A percentile compares a stretch with the other conserved stretches of the same genome.
Evolutionary conservation across 2,797 vertebrate genomes (phyloP).

Genomic region (Cygnus olor): DNA sequence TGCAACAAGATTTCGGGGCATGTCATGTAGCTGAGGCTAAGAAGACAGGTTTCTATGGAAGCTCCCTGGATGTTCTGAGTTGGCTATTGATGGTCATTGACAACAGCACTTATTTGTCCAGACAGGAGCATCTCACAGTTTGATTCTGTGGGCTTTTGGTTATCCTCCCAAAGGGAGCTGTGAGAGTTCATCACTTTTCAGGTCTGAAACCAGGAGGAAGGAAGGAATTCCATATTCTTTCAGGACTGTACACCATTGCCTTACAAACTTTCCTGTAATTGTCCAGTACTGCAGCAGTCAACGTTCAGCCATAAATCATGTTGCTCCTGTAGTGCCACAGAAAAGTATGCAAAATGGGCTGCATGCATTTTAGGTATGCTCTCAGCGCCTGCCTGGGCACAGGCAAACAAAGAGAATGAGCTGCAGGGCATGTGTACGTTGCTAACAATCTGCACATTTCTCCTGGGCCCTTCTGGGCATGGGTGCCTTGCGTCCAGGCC

Average conservation of each 20-base stretch:
- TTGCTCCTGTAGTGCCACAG: background rate
- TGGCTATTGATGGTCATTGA: background rate
- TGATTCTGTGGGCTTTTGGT: background rate
- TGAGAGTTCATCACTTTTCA: background rate
- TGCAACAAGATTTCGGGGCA: background rate
- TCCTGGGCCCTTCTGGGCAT: background rate
- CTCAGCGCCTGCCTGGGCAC: background rate
- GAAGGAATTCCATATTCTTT: slow-evolving; percentile 30
- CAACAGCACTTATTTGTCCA: background rate
- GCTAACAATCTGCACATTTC: background rate
- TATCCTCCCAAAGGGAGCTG: background rate
- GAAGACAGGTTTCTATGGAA: background rate
- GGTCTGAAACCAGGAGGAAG: slow-evolving; percentile 18
- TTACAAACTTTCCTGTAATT: slow-evolving; percentile 33
- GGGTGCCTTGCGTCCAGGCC: background rate
- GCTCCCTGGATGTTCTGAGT: background rate
- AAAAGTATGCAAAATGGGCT: slow-evolving; percentile 33
- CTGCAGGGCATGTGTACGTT: background rate
- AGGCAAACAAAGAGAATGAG: background rate
- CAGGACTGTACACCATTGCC: background rate
- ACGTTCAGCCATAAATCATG: slow-evolving; percentile 32
- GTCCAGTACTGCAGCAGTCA: background rate
- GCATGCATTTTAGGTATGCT: background rate
- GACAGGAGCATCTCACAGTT: background rate
- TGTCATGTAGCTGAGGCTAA: background rate